Evolutionary conservation across 2,113 vertebrate genomes (phyloP), one percentile per base, ranked within the genome.

Genomic region (Crypturellus undulatus): DNA sequence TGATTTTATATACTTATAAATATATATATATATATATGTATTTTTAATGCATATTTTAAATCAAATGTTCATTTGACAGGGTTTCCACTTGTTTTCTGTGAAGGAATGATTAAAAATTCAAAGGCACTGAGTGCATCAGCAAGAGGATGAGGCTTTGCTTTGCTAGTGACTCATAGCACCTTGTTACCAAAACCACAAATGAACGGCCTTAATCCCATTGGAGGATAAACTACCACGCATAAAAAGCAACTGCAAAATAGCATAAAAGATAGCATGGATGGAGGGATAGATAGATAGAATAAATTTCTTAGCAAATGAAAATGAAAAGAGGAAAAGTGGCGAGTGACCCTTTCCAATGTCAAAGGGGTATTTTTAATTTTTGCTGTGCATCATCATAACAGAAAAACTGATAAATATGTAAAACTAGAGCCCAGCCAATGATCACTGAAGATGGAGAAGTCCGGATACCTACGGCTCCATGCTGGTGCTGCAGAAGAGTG

Each of bases 211-310:
- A 70, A 30, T 77, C 30, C 34, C 28, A 49, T 58, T 56, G 40
- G 36, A 24, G 1, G 8, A 62, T 2, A 5, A 0, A 0, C 6
- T 25, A 62, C 59, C 78, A 67, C 0, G 2, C 54, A 10, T 65
- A 63, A 84, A 89, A 79, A 32, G 16, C 34, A 43, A 1, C 36
- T 2, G 25, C 42, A 79, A 68, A 68, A 68, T 16, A 43, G 43
- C 43, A 43, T 43, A 43, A 8, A 7, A 71, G 36, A 42, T 13
- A 8, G 40, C 40, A 42, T 42, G 40, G 40, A 42, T 42, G 12
- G 40, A 42, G 10, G 12, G 51, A 42, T 42, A 10, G 40, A 42
- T 42, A 42, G 10, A 42, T 42, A 42, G 51, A 71, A n/a, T 6
- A n/a, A 80, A 56, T 16, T 18, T 83, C 64, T 42, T 6, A 1